Base-by-base conservation (phyloP, 2,797 vertebrate genomes). In the Linurgus olivaceus region DNA sequence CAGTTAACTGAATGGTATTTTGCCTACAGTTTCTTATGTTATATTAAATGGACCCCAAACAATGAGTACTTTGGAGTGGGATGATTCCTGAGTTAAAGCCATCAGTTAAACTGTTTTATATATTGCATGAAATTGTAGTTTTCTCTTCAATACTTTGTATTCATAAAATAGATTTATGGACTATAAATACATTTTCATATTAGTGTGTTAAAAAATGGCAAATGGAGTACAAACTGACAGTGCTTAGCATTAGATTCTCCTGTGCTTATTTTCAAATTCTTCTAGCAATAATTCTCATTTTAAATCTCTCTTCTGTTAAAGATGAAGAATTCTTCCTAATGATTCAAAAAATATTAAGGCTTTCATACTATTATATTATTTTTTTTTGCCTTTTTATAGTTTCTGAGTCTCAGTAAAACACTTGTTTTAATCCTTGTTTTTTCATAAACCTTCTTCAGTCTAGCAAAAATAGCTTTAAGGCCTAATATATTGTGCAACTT, bases 261-360 rank as follows among this genome's bases (percentile, higher is more conserved):
- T 51, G 31, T 91, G 74, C 88, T 92, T 94, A 88, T 86, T 92
- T 96, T 92, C 80, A 81, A 79, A 48, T 38, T 78, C 75, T 90
- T 81, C 59, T 50, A 61, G 47, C n/a, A 68, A 29, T 90, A 90
- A 81, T 80, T 75, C 21, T 86, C 35, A 73, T 88, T 83, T 94
- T 59, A 81, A 86, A 70, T 84, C 23, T 91, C 38, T 70, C 6
- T 78, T 90, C 78, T 80, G 14, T 74, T 95, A 71, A 94, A 72
- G 62, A 68, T 62, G 70, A 88, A 35, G 44, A 66, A 48, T 83
- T 77, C 42, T 86, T 38, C 50, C 16, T 72, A 91, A 86, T 78
- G 33, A 90, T 66, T 95, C 17, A 93, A 66, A 91, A 70, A 75
- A 52, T 10, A 9, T 86, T 81, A 66, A 73, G n/a, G 25, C 13